phyloP scores from a whole-genome alignment of 2,888 invertebrate genomes.

The Pemphredon lugubris region DNA sequence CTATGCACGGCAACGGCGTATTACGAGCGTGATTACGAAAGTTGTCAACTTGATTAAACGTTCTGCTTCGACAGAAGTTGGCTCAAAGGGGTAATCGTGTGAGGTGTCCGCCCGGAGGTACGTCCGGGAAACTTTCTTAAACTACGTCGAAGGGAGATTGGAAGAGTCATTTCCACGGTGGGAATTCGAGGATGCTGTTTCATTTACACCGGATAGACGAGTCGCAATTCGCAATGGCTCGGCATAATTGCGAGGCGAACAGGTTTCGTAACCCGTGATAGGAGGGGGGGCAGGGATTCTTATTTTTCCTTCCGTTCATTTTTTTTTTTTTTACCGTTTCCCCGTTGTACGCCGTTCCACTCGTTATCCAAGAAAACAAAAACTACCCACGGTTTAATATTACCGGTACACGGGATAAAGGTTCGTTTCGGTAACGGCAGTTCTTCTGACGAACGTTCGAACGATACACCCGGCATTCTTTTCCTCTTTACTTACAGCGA shows the following conservation, averaged over 20 bases:
- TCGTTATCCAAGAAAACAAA: too few species aligned
- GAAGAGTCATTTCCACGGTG: constrained; percentile 50
- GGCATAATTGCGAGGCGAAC: not conserved
- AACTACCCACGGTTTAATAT: too few species aligned
- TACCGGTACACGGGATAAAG: too few species aligned
- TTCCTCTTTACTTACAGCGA: too few species aligned
- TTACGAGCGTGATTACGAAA: constrained; percentile 67
- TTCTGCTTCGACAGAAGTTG: constrained; percentile 63
- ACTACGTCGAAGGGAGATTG: constrained; percentile 49
- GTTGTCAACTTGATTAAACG: constrained; percentile 70
- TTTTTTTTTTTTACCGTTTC: not conserved
- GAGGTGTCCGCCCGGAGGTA: constrained; percentile 64
- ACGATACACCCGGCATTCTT: too few species aligned
- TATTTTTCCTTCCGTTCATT: not conserved
- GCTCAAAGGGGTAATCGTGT: constrained; percentile 68
- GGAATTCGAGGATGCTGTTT: constrained; percentile 36
- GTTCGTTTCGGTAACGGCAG: too few species aligned
- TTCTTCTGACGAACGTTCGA: too few species aligned
- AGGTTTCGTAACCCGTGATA: too few species aligned
- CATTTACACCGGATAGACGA: constrained; percentile 21
- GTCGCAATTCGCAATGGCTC: constrained; percentile 14
- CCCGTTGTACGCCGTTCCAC: too few species aligned
- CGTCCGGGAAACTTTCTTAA: constrained; percentile 58
- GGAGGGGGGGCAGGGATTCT: too few species aligned
- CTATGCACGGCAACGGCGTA: constrained; percentile 49